Evolutionary conservation across 2,888 invertebrate genomes (phyloP), one percentile per base, ranked within the genome.

Genomic region (Sesamia inferens): DNA sequence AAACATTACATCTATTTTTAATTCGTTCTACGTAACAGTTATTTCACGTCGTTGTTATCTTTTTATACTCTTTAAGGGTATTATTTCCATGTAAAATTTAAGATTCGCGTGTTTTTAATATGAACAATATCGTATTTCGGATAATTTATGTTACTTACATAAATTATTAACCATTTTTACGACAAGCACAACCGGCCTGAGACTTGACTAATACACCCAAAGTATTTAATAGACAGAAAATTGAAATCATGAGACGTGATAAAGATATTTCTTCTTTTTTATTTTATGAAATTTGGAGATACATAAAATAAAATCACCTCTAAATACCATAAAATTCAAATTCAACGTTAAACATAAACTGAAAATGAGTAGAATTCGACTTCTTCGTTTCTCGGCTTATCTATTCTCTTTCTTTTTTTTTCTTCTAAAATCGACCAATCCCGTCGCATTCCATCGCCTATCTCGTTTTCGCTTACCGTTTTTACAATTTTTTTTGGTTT

Each of bases 121-220:
- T 74, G 69, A 82, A 76, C 65, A 75, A 74, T 68, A 78, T 66
- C 42, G 64, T 71, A 62, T 69, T 54, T 51, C 16, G n/a, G 39
- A 74, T n/a, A n/a, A n/a, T n/a, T n/a, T n/a, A n/a, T 83, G 75
- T 76, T 68, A 76, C 22, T 62, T 59, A 81, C 68, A 68, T 11
- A 84, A 31, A 71, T 47, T 58, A 44, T 39, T 68, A 24, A 67
- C 48, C 67, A 55, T 62, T 71, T 24, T 85, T 61, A 86, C 69
- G 64, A 68, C 76, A 82, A 86, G 77, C 79, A 83, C 81, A 85
- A 83, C 86, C 85, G 79, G 76, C 69, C 57, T 79, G 83, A 84
- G 74, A 82, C 58, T 75, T 72, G 54, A 65, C 66, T 74, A 72
- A 74, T 31, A 14, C 31, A 74, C 57, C 48, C 24, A 67, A 31